Percentiles rank a stretch among this genome's conserved stretches.
These are phyloP conservation scores for Leptinotarsa defecta DNA, from an alignment of 1,140 invertebrate genomes.

Conservation along the genomic window DNA sequence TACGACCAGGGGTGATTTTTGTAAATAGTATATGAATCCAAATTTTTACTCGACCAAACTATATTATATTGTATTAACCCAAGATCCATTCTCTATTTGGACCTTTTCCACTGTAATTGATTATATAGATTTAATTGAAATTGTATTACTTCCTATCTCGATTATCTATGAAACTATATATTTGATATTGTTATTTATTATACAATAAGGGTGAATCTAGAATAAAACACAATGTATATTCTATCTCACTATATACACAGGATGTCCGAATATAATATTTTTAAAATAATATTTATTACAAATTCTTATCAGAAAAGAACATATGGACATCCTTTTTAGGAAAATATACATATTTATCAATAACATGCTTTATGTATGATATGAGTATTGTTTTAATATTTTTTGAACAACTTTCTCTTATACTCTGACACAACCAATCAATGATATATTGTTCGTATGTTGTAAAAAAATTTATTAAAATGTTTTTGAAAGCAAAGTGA, in stretches of 20 bases:
- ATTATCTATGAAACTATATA: conserved; percentile 1
- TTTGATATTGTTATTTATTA: conserved; percentile 1
- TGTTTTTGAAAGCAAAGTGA: neutral
- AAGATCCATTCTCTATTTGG: neutral
- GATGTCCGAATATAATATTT: neutral
- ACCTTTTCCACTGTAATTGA: neutral
- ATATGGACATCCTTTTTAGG: neutral
- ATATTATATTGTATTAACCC: neutral
- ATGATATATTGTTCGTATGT: neutral
- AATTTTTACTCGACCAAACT: neutral
- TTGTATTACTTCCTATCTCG: neutral
- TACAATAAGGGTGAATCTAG: neutral
- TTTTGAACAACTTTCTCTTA: conserved; percentile 3
- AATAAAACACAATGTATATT: neutral
- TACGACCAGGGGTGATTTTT: no score
- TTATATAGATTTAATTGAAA: neutral
- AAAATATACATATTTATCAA: neutral
- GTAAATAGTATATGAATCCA: neutral
- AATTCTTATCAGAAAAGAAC: neutral
- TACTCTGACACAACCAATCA: neutral
- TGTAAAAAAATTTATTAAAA: neutral
- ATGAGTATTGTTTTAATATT: neutral
- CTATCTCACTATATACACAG: neutral
- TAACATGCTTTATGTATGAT: neutral
- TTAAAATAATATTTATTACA: conserved; percentile 1